Percentiles rank a stretch among this genome's conserved stretches.
phyloP scores from a whole-genome alignment of 1,140 invertebrate species.

The Idris sp. region DNA sequence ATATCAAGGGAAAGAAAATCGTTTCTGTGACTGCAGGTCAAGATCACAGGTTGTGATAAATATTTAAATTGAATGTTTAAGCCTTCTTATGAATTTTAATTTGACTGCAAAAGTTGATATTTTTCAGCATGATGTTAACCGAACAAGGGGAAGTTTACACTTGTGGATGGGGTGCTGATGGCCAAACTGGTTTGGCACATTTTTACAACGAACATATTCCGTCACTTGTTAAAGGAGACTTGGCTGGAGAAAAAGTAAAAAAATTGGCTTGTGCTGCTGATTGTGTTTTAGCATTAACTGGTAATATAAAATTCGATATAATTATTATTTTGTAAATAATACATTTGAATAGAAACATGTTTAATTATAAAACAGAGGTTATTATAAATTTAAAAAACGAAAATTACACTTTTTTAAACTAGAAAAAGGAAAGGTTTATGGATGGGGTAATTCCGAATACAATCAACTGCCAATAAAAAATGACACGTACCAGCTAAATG shows the following conservation, averaged over 20 bases:
- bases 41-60: conserved; percentile 85
- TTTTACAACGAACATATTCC: conserved; percentile 82
- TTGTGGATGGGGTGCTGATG: conserved; percentile 96
- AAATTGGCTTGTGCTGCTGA: conserved; percentile 89
- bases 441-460: conserved; percentile 98
- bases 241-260: conserved; percentile 88
- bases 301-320: conserved; percentile 77
- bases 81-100: too few species aligned
- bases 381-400: too few species aligned
- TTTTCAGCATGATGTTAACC: conserved; percentile 87
- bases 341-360: too few species aligned
- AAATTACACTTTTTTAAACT: conserved; percentile 2
- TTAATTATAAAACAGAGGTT: too few species aligned
- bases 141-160: conserved; percentile 89
- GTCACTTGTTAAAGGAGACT: conserved; percentile 86
- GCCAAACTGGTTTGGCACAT: conserved; percentile 92
- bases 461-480: conserved; percentile 83
- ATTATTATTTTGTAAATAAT: conserved; percentile 8
- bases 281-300: conserved; percentile 93
- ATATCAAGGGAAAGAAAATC: conserved; percentile 83
- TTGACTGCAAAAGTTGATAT: too few species aligned
- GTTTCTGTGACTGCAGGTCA: conserved; percentile 86
- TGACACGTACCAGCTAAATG: conserved; percentile 82
- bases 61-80: too few species aligned
- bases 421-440: conserved; percentile 96